Evolutionary conservation across 2,888 invertebrate genomes (phyloP).

Genomic region (Oxycera nigricornis): DNA sequence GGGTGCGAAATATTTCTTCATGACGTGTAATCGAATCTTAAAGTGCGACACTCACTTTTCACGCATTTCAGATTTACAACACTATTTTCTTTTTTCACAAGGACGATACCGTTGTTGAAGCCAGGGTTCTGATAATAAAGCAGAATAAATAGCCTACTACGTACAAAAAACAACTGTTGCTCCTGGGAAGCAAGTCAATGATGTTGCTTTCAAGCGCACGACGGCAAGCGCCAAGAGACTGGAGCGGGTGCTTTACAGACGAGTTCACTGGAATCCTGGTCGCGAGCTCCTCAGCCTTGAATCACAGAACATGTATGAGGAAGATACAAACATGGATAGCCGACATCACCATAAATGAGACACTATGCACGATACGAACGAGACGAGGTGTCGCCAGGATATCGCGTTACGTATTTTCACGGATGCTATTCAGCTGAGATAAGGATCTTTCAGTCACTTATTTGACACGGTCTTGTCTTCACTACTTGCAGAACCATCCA

Average conservation of each 20-base stretch:
- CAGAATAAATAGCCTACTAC: neutral
- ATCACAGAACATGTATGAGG: neutral
- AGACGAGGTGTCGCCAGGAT: conserved; percentile 27
- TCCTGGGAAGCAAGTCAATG: conserved; percentile 19
- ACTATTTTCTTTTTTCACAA: conserved; percentile 2
- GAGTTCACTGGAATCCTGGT: neutral
- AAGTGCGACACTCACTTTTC: conserved; percentile 11
- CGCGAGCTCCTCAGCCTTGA: neutral
- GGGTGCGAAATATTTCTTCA: too few species aligned
- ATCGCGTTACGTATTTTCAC: neutral
- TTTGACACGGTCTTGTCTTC: too few species aligned
- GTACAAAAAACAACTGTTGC: conserved; percentile 38
- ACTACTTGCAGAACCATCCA: too few species aligned
- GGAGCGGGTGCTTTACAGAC: neutral
- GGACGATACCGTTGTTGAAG: neutral
- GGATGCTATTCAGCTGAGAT: neutral
- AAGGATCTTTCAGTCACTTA: neutral
- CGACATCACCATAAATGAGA: neutral
- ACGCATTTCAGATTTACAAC: neutral
- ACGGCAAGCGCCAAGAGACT: neutral
- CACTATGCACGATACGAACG: conserved; percentile 1
- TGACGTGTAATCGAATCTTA: neutral
- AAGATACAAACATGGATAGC: neutral
- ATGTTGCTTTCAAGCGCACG: conserved; percentile 14
- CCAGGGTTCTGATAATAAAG: neutral